phyloP scores from a whole-genome alignment of 2,888 invertebrate species.

The Epinotia bilunana region DNA sequence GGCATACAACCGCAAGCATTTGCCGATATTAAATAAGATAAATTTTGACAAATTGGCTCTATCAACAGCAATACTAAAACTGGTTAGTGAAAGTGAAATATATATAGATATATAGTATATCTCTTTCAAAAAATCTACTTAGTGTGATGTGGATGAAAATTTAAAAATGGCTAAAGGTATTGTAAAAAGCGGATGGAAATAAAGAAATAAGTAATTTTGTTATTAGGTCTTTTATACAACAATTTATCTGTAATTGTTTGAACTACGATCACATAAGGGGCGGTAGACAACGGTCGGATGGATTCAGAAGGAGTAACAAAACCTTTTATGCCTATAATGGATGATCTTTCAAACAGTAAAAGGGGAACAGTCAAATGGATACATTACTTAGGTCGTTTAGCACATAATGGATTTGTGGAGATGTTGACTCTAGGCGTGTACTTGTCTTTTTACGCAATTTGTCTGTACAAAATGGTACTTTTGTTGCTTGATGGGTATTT shows the following conservation, averaged over 20 bases:
- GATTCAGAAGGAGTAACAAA: slow-evolving; percentile 48
- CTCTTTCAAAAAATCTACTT: neutral
- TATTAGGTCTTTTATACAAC: slow-evolving; percentile 12
- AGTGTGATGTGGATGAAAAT: neutral
- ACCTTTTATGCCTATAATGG: slow-evolving; percentile 69
- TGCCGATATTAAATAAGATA: slow-evolving; percentile 46
- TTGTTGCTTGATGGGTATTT: neutral
- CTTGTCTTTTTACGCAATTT: slow-evolving; percentile 63
- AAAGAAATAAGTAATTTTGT: neutral
- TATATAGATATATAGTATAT: neutral
- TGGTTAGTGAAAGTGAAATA: neutral
- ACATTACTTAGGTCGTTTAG: slow-evolving; percentile 61
- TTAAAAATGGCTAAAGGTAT: neutral
- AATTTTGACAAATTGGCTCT: slow-evolving; percentile 19
- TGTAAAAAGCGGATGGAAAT: neutral
- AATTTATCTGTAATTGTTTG: slow-evolving; percentile 39
- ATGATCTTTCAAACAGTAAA: slow-evolving; percentile 71
- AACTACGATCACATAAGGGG: slow-evolving; percentile 30
- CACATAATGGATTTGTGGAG: slow-evolving; percentile 67
- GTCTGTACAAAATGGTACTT: slow-evolving; percentile 54
- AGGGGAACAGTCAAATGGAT: slow-evolving; percentile 61
- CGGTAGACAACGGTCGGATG: slow-evolving; percentile 27
- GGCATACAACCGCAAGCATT: slow-evolving; percentile 61
- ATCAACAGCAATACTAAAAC: neutral
- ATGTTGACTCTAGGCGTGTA: slow-evolving; percentile 58